These are phyloP conservation scores for Aphelocoma californica DNA, from an alignment of 2,797 vertebrate species.

Conservation along the genomic window DNA sequence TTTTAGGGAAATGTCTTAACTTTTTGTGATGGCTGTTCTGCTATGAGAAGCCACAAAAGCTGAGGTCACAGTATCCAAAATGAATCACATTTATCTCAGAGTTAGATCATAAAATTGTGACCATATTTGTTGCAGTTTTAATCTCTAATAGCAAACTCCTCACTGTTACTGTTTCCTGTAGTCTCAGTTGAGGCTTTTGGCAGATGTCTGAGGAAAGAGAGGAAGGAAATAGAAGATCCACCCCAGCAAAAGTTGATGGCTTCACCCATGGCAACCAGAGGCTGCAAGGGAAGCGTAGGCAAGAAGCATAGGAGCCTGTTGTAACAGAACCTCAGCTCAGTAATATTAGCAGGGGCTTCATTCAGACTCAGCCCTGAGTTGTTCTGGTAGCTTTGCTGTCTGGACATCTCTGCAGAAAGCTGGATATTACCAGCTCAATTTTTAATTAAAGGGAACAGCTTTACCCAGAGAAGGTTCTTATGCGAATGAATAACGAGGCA, in stretches of 20 bases:
- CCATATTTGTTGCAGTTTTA: background rate
- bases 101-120: background rate
- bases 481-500: background rate
- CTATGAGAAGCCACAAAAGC: background rate
- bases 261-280: constrained; percentile 29
- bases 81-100: background rate
- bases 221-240: constrained; percentile 61
- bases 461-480: background rate
- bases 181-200: constrained; percentile 27
- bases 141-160: background rate
- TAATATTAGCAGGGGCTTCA: background rate
- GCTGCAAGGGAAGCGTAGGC: background rate
- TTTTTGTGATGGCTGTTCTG: background rate
- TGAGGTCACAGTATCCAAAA: background rate
- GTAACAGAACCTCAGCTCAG: background rate
- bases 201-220: constrained; percentile 45
- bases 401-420: background rate
- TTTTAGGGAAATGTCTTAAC: background rate
- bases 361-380: background rate
- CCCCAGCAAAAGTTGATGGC: constrained; percentile 19
- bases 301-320: background rate
- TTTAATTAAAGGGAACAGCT: background rate
- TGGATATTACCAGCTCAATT: background rate
- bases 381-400: background rate
- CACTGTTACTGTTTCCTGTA: background rate